Percentiles rank a stretch among this genome's conserved stretches.
These are phyloP conservation scores for Trissolcus brochymenae DNA, from an alignment of 2,888 invertebrate genomes.

Conservation along the genomic window DNA sequence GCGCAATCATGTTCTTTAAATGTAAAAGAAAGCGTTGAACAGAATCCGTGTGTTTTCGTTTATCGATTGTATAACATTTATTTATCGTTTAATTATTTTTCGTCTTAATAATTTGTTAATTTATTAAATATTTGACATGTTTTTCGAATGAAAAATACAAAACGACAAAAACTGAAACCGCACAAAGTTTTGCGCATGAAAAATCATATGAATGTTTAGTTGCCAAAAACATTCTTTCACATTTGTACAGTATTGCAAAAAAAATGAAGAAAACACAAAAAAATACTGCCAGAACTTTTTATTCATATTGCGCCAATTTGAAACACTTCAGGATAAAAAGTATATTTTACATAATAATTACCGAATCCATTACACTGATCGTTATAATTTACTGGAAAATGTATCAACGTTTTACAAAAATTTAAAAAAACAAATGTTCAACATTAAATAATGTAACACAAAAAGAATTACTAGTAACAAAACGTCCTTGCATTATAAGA, in stretches of 20 bases:
- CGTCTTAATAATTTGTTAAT: neutral
- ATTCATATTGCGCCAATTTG: conserved; percentile 73
- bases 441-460: conserved; percentile 31
- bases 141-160: neutral
- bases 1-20: conserved; percentile 40
- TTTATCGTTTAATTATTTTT: neutral
- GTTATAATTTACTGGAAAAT: conserved; percentile 50
- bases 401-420: conserved; percentile 23
- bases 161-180: conserved; percentile 27
- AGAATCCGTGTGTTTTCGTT: conserved; percentile 1
- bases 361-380: conserved; percentile 21
- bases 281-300: conserved; percentile 57
- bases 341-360: conserved; percentile 74
- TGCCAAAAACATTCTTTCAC: conserved; percentile 2
- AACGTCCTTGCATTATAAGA: conserved; percentile 7
- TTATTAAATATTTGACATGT: conserved; percentile 4
- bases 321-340: conserved; percentile 59
- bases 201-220: no score
- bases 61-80: no score
- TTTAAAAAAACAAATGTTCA: conserved; percentile 16
- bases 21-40: conserved; percentile 15
- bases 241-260: neutral
- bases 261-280: no score
- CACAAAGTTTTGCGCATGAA: conserved; percentile 23
- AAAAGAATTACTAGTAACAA: conserved; percentile 22